Evolutionary conservation across 1,140 invertebrate species (phyloP).

Genomic region (Drosophila mayri): DNA sequence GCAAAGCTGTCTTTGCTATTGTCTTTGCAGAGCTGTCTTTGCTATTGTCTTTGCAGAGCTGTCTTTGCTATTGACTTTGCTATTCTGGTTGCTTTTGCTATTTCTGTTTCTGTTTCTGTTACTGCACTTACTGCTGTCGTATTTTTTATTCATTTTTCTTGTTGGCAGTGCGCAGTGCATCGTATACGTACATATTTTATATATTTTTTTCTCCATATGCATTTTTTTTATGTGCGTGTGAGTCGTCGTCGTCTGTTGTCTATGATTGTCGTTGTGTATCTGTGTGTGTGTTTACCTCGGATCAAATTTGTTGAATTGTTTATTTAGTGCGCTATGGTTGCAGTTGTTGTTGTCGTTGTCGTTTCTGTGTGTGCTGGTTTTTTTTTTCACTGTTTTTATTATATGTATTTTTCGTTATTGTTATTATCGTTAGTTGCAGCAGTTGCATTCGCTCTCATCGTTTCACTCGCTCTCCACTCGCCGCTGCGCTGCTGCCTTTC

Average conservation of each 20-base stretch:
- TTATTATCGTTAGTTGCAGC: conserved; percentile 75
- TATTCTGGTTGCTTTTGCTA: conserved; percentile 1
- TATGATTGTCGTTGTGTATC: conserved; percentile 18
- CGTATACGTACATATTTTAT: conserved; percentile 32
- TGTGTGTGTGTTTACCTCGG: conserved; percentile 68
- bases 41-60: conserved; percentile 39
- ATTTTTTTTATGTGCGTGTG: conserved; percentile 72
- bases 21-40: conserved; percentile 28
- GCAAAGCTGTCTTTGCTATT: conserved; percentile 32
- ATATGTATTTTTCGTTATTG: conserved; percentile 69
- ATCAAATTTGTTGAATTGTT: conserved; percentile 84
- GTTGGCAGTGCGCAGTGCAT: conserved; percentile 32
- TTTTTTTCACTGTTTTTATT: conserved; percentile 30
- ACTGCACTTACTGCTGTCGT: conserved; percentile 65
- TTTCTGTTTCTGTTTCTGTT: conserved; percentile 47
- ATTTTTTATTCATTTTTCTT: conserved; percentile 66
- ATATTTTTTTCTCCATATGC: conserved; percentile 74
- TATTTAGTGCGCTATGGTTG: conserved; percentile 77
- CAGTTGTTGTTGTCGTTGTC: conserved; percentile 50
- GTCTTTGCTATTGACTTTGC: conserved; percentile 45
- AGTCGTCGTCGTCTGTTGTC: conserved; percentile 56
- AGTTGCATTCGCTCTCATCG: conserved; percentile 60
- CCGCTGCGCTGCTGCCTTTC: conserved; percentile 31
- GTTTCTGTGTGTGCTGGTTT: conserved; percentile 14
- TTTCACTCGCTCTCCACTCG: conserved; percentile 31